phyloP scores from a whole-genome alignment of 2,113 vertebrate species.

The Neolamprologus fasciatus region DNA sequence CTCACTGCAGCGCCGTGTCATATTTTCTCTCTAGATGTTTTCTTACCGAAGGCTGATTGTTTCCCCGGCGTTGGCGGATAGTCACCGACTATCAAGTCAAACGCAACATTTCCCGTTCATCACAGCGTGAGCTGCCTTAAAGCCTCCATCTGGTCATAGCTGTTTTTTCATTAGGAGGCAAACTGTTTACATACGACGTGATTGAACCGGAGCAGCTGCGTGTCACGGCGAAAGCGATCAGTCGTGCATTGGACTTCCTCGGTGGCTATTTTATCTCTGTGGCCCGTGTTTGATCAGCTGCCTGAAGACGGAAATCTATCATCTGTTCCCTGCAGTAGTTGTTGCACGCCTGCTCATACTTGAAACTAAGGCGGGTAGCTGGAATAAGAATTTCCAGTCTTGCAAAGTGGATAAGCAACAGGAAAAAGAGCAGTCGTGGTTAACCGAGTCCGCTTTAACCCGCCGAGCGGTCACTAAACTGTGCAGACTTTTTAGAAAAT shows the following conservation, averaged over 20 bases:
- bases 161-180: background rate
- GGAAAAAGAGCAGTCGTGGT: background rate
- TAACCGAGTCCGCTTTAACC: background rate
- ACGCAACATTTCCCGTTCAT: background rate
- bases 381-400: background rate
- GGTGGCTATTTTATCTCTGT: background rate
- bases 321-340: background rate
- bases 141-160: background rate
- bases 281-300: background rate
- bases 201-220: background rate
- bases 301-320: background rate
- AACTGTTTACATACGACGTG: background rate
- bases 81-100: background rate
- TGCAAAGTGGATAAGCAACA: background rate
- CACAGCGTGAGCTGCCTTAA: background rate
- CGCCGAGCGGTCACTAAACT: background rate
- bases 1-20: background rate
- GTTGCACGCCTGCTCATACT: background rate
- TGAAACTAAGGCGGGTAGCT: fast-evolving
- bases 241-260: background rate
- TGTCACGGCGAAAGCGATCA: background rate
- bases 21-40: background rate
- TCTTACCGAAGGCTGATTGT: background rate
- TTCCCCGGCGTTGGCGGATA: fast-evolving
- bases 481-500: background rate